Percentiles rank a stretch among this genome's conserved stretches.
Evolutionary conservation across 1,140 invertebrate species (phyloP).

Genomic region (Ylistrum balloti): DNA sequence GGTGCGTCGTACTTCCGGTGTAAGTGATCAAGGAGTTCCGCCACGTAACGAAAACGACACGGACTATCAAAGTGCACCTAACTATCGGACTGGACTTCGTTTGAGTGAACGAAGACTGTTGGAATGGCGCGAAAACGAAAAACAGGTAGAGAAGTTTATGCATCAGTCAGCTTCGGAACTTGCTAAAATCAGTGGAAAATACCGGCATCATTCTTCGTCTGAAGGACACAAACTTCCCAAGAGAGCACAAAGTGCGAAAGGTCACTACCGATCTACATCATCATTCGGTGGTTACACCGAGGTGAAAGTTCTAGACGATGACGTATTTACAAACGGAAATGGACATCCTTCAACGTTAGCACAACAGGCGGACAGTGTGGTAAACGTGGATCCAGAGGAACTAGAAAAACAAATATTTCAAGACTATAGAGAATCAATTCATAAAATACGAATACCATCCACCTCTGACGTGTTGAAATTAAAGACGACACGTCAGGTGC

Average conservation of each 20-base stretch:
- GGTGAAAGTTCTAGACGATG: conserved; percentile 31
- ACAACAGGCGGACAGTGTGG: conserved; percentile 6
- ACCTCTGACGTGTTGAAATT: background rate
- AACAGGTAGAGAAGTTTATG: conserved; percentile 51
- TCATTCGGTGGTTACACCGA: background rate
- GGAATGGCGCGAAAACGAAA: conserved; percentile 61
- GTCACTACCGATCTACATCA: background rate
- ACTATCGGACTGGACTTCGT: conserved; percentile 51
- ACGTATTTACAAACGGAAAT: background rate
- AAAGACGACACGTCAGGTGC: background rate
- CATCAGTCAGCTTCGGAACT: background rate
- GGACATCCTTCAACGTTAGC: background rate
- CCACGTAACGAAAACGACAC: conserved; percentile 58
- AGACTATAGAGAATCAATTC: conserved; percentile 47
- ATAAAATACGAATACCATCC: background rate
- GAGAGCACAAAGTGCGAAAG: background rate
- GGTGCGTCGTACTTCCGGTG: conserved; percentile 62
- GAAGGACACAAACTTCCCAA: background rate
- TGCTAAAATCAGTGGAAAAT: background rate
- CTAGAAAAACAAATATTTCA: conserved; percentile 50
- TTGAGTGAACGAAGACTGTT: conserved; percentile 62
- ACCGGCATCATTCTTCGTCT: background rate
- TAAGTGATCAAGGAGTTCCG: conserved; percentile 61
- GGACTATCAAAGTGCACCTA: conserved; percentile 55
- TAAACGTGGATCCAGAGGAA: conserved; percentile 41